These are phyloP conservation scores for Boleophthalmus pectinirostris DNA, from an alignment of 2,113 vertebrate species.

Conservation along the genomic window DNA sequence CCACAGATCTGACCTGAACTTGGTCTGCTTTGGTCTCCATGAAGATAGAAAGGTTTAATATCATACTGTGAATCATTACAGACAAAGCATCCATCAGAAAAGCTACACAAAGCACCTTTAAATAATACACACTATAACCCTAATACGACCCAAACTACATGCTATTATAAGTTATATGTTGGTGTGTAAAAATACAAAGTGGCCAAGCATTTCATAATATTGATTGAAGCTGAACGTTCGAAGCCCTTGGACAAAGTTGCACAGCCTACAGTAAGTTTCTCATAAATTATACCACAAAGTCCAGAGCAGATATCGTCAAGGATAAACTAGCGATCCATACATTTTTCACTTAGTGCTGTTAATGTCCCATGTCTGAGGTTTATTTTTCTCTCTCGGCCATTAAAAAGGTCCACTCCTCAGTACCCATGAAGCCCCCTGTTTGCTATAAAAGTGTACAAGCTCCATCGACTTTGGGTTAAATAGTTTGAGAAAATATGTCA, in stretches of 20 bases:
- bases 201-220: too few species aligned
- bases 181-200: too few species aligned
- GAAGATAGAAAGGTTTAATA: too few species aligned
- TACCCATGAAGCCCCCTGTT: background rate
- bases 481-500: constrained; percentile 13
- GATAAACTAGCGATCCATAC: constrained; percentile 15
- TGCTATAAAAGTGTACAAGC: background rate
- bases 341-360: constrained; percentile 16
- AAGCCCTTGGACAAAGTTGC: background rate
- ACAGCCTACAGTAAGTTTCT: constrained; percentile 22
- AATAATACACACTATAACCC: too few species aligned
- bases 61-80: too few species aligned
- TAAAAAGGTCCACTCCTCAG: constrained; percentile 3
- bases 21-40: too few species aligned
- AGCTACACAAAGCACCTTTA: too few species aligned
- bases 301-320: constrained; percentile 1
- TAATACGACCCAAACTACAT: too few species aligned
- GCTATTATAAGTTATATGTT: too few species aligned
- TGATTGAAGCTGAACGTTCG: background rate
- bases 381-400: background rate
- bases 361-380: background rate
- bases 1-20: too few species aligned
- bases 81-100: too few species aligned
- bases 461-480: constrained; percentile 7
- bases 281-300: constrained; percentile 23